phyloP scores from a whole-genome alignment of 2,797 vertebrate species.

The Morus bassanus region DNA sequence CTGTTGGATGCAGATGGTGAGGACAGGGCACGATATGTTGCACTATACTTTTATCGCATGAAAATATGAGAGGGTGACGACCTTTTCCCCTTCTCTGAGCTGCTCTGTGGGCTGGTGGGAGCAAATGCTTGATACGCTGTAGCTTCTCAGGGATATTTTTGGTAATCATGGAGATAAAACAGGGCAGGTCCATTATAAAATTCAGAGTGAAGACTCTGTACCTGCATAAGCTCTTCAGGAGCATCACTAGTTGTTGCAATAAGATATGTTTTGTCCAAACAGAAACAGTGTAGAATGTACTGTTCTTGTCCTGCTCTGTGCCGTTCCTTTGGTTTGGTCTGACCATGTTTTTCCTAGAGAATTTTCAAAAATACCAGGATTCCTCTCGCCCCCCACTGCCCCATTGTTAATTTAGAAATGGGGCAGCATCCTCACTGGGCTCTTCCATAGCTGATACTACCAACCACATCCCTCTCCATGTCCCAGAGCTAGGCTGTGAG shows the following conservation, averaged over 20 bases:
- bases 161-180: not conserved
- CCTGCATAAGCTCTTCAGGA: not conserved
- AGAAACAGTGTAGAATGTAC: not conserved
- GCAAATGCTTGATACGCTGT: not conserved
- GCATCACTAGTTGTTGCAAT: rapidly evolving
- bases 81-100: not conserved
- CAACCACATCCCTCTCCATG: not conserved
- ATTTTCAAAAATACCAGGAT: not conserved
- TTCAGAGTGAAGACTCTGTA: not conserved
- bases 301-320: not conserved
- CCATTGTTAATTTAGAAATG: not conserved
- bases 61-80: not conserved
- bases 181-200: not conserved
- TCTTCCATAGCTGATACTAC: not conserved
- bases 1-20: not conserved
- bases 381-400: rapidly evolving
- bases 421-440: not conserved
- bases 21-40: not conserved
- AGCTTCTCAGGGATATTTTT: not conserved
- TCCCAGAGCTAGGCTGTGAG: not conserved
- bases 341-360: not conserved
- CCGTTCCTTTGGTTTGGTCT: not conserved
- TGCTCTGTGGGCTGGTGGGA: not conserved
- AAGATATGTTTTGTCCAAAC: not conserved
- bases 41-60: not conserved